A percentile compares a stretch with the other conserved stretches of the same genome.
phyloP scores from a whole-genome alignment of 2,888 invertebrate species.

The Apodemia zela region DNA sequence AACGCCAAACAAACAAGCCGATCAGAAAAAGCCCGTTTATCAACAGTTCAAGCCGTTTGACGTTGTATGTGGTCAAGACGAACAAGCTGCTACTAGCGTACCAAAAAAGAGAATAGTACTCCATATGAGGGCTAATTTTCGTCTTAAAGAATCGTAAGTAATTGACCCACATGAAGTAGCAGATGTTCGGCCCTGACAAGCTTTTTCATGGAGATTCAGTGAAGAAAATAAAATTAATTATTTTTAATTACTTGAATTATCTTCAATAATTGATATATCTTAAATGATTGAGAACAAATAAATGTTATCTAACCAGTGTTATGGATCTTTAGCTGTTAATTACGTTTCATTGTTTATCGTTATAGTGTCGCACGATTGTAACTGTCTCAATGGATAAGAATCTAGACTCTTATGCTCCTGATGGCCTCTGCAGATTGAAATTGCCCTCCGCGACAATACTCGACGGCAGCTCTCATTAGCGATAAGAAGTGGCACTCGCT shows the following conservation, averaged over 20 bases:
- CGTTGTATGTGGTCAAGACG: too few relatives aligned
- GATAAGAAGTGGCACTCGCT: conserved; percentile 54
- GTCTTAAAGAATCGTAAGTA: too few relatives aligned
- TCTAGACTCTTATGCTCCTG: conserved; percentile 36
- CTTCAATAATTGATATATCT: background rate
- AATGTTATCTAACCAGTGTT: conserved; percentile 31
- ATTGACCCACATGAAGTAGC: background rate
- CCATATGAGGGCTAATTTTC: too few relatives aligned
- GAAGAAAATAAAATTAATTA: background rate
- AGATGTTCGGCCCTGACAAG: background rate
- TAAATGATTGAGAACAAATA: conserved; percentile 24
- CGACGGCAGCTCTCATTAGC: conserved; percentile 56
- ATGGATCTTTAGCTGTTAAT: conserved; percentile 18
- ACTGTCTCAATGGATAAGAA: conserved; percentile 37
- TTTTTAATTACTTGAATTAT: too few relatives aligned
- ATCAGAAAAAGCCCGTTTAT: too few relatives aligned
- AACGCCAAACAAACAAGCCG: too few relatives aligned
- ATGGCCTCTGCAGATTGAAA: conserved; percentile 40
- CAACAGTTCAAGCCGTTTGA: too few relatives aligned
- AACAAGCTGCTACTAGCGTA: too few relatives aligned
- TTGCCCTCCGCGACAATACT: conserved; percentile 48
- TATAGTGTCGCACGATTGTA: conserved; percentile 22
- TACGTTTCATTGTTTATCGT: conserved; percentile 20
- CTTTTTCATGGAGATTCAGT: background rate
- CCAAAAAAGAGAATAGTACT: too few relatives aligned